Conservation (phyloP, 2,888 invertebrate genomes). For the Biston stratarius region DNA sequence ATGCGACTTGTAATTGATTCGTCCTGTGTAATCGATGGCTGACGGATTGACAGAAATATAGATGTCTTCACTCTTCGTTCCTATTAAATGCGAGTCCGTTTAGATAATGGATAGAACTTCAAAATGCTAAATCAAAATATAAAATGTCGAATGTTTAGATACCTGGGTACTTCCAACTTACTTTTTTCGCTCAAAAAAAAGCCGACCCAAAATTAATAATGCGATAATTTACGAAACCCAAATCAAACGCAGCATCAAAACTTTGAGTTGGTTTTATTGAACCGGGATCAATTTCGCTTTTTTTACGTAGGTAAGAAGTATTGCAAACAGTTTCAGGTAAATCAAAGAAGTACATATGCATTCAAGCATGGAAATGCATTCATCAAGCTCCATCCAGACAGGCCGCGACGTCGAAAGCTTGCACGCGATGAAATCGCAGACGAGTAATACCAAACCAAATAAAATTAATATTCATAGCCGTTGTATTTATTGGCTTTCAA, state of each 20-base stretch:
- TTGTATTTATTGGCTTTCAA: conserved; percentile 87
- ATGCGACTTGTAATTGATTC: conserved; percentile 84
- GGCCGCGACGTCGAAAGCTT: conserved; percentile 52
- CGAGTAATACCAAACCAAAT: conserved; percentile 73
- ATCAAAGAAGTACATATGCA: not conserved
- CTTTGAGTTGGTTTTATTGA: conserved; percentile 5
- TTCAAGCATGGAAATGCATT: conserved; percentile 8
- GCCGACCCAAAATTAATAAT: too few species aligned
- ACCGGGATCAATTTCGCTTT: conserved; percentile 10
- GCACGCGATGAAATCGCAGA: conserved; percentile 68
- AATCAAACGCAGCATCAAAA: not conserved
- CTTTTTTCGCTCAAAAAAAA: too few species aligned
- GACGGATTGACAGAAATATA: conserved; percentile 77
- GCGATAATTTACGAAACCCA: not conserved
- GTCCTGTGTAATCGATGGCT: conserved; percentile 81
- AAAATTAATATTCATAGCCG: conserved; percentile 86
- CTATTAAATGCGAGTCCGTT: conserved; percentile 11
- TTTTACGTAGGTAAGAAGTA: not conserved
- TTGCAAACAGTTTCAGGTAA: not conserved
- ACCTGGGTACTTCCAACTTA: too few species aligned
- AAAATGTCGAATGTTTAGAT: not conserved
- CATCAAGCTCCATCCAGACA: conserved; percentile 19
- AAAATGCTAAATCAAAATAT: not conserved
- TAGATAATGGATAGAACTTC: conserved; percentile 6
- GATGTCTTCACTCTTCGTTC: conserved; percentile 59